These are phyloP conservation scores for Polydesmus complanatus DNA, from an alignment of 2,888 invertebrate genomes.

Conservation along the genomic window DNA sequence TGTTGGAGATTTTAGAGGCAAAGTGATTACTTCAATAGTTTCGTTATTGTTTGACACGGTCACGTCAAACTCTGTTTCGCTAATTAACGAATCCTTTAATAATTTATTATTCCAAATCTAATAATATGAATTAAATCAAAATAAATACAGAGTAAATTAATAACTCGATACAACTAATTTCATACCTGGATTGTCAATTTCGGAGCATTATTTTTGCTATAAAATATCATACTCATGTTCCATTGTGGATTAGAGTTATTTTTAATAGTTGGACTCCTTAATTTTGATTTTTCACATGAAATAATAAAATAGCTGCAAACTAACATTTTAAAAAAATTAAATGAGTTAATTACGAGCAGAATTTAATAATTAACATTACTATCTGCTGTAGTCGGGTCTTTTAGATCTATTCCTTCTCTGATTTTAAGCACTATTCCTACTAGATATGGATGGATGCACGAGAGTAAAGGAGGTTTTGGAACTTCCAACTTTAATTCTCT, in stretches of 20 bases:
- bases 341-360: too few relatives aligned
- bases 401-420: neutral
- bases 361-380: too few relatives aligned
- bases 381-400: neutral
- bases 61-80: neutral
- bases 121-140: too few relatives aligned
- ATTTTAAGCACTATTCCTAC: neutral
- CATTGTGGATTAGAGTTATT: neutral
- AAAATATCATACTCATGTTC: neutral
- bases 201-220: neutral
- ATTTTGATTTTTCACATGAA: neutral
- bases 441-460: neutral
- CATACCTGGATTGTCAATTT: neutral
- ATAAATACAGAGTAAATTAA: too few relatives aligned
- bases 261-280: neutral
- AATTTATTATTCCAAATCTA: neutral
- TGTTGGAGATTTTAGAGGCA: neutral
- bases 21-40: neutral
- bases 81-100: neutral
- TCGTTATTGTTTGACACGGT: neutral
- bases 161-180: neutral
- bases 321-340: too few relatives aligned
- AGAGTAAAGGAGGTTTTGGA: neutral
- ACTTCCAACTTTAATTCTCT: neutral
- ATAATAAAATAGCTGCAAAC: neutral